Evolutionary conservation across 2,113 vertebrate genomes (phyloP).

Genomic region (Cyanoderma ruficeps): DNA sequence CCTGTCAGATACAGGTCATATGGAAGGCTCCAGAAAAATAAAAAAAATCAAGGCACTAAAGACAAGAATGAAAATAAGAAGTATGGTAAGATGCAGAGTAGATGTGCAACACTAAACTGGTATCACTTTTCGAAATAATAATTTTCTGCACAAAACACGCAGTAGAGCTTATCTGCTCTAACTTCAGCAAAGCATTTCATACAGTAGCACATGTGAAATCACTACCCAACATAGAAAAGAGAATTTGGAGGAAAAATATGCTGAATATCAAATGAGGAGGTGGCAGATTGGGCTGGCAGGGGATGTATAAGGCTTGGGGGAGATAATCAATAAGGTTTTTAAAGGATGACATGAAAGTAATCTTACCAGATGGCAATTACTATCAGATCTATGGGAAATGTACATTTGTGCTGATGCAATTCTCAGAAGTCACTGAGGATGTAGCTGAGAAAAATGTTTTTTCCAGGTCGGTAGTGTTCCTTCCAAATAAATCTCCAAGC

Average conservation of each 20-base stretch:
- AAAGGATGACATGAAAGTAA: background rate
- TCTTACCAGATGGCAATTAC: background rate
- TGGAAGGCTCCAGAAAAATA: background rate
- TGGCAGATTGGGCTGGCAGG: background rate
- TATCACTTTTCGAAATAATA: background rate
- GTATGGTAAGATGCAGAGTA: background rate
- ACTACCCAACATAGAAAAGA: background rate
- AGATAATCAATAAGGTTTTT: background rate
- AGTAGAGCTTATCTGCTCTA: background rate
- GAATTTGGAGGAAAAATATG: background rate
- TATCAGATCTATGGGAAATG: background rate
- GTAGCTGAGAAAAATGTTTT: background rate
- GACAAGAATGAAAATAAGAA: background rate
- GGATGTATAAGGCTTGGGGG: background rate
- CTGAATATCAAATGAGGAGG: background rate
- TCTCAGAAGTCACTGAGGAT: background rate
- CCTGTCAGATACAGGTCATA: background rate
- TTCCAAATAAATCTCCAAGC: background rate
- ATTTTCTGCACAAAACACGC: background rate
- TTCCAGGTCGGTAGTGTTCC: background rate
- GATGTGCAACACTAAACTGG: background rate
- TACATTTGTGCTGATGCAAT: background rate
- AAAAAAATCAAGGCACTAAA: background rate
- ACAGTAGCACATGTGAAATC: background rate
- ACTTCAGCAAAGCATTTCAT: background rate